Evolutionary conservation across 1,140 invertebrate genomes (phyloP), one percentile per base, ranked within the genome.

Genomic region (Anoplophora glabripennis): DNA sequence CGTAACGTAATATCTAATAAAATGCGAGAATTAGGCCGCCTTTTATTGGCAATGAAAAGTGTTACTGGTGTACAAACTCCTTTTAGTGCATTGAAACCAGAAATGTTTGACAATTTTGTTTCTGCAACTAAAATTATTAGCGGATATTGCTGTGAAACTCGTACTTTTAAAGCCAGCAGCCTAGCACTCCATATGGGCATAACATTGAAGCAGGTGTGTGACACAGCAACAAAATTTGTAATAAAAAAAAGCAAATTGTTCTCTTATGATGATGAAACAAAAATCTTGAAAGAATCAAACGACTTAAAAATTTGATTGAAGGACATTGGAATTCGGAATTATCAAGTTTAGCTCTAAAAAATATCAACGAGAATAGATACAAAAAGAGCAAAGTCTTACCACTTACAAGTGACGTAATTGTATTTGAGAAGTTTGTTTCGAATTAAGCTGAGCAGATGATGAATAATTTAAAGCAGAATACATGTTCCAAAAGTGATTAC

Each of bases 161-260:
- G 48, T 42, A 59, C 45, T 36, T 67, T 56, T 53, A 66, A 55
- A 48, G 44, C 67, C 17, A 18, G 41, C n/a, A 62, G 61, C 44
- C 53, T 68, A 42, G 57, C 66, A 10, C 15, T 65, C n/a, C 65
- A 67, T 59, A 56, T 66, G 46, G 41, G 53, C 12, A 61, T 61
- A 34, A 47, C 38, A 37, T 48, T 68, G 47, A 60, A 53, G 33
- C 36, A 52, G 18, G 36, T 64, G 38, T 66, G 61, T 54, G 53
- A 64, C 46, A 49, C 52, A 14, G 60, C 54, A 4, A 56, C 42
- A 28, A 55, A 53, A 48, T 8, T 66, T 21, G 28, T 68, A 11
- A 46, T 68, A 34, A 66, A 66, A 51, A 49, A 65, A 49, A 49
- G 40, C 52, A 15, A 17, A 7, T 37, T 40, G 14, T 14, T 64